Base-by-base conservation (phyloP, 64 coral and sea anemone species). In the Actinia equina region DNA sequence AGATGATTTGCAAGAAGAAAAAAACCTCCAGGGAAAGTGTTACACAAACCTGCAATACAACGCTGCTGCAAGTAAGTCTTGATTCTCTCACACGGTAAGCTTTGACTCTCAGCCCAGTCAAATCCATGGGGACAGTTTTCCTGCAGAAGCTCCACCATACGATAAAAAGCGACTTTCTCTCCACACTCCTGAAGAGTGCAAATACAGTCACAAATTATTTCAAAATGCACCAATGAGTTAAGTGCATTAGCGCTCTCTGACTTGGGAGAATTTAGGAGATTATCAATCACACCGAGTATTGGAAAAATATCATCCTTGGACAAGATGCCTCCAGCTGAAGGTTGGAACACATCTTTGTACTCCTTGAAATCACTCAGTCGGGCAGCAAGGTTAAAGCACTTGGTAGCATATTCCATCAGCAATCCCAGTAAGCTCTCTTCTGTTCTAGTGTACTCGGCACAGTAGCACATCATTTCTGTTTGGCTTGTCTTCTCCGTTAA, bases 341-440 rank as follows among this genome's bases (percentile, higher is more conserved):
- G 94, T 56, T 97, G 94, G 20, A 97, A 97, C 61, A 97, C 89
- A 30, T 97, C 94, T 77, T 97, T 97, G 60, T 93, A 97, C 42
- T 97, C 94, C 74, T 93, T 97, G 59, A 97, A 85, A 59, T 97
- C 94, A 60, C 91, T 97, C 17, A 97, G 74, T 62, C 94, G 82
- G 11, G 91, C 94, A 44, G 94, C 88, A 56, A 97, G 37, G 43
- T 97, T 97, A 70, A 97, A 97, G 14, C 91, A 92, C 71, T 91
- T 97, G 44, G 94, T 97, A 17, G 92, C 70, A 60, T 97, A 97
- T 58, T 97, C 91, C 15, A 97, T 83, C 7, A 90, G 58, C 17
- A 88, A 41, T 6, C 86, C 69, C 52, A 88, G 41, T 7, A 97
- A 60, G 3, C 88, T 27, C 11, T 89, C 43, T 22, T 97, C 94